Conservation (phyloP, 2,113 vertebrate genomes). For the Scomber japonicus region DNA sequence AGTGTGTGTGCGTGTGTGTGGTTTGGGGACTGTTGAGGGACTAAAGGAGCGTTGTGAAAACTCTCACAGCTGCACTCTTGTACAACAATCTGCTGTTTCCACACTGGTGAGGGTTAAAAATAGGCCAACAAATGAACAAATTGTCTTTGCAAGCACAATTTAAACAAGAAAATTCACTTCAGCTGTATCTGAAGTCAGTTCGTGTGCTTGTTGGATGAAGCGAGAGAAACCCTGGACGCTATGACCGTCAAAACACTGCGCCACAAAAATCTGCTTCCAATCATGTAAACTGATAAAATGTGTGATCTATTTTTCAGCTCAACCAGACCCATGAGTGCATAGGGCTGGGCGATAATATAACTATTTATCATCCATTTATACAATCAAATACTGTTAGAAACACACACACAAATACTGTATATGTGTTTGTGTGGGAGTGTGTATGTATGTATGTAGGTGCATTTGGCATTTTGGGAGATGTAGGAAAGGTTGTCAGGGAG, state of each 20-base stretch:
- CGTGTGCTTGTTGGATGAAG: neutral
- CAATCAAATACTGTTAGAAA: no score
- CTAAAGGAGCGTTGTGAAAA: constrained; percentile 60
- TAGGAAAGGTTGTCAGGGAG: no score
- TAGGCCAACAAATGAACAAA: constrained; percentile 23
- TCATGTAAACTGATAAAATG: neutral
- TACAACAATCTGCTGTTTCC: constrained; percentile 44
- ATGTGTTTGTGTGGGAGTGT: no score
- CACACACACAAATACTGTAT: no score
- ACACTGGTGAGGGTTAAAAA: neutral
- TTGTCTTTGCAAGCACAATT: neutral
- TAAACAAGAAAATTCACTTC: constrained; percentile 16
- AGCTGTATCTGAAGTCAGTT: neutral
- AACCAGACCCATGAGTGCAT: no score
- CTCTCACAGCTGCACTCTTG: constrained; percentile 64
- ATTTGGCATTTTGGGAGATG: no score
- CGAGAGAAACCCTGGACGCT: neutral
- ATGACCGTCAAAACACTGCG: neutral
- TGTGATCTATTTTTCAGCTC: no score
- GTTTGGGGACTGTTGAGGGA: constrained; percentile 35
- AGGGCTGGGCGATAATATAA: no score
- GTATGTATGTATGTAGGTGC: no score
- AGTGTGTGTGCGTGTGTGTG: constrained; percentile 42
- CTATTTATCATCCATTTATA: no score
- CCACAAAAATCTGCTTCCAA: neutral